A percentile compares a stretch with the other conserved stretches of the same genome.
phyloP scores from a whole-genome alignment of 2,113 vertebrate species.

The Thamnaconus septentrionalis region DNA sequence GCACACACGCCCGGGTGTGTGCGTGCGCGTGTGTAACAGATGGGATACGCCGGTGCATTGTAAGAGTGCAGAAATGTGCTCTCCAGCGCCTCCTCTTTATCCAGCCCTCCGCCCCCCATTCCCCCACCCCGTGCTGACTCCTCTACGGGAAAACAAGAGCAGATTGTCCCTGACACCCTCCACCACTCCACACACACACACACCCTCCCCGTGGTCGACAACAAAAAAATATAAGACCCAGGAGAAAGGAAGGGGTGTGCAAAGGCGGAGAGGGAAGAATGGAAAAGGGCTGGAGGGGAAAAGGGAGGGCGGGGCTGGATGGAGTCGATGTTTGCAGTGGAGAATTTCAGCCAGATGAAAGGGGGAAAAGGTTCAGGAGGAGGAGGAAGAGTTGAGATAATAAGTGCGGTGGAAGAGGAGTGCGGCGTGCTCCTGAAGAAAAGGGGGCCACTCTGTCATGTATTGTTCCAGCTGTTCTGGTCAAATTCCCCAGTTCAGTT shows the following conservation, averaged over 20 bases:
- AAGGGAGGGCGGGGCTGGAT: constrained; percentile 75
- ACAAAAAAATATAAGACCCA: constrained; percentile 14
- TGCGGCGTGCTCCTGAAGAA: background rate
- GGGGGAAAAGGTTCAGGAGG: constrained; percentile 76
- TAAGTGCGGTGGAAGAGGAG: background rate
- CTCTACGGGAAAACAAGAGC: constrained; percentile 84
- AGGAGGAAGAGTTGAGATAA: constrained; percentile 64
- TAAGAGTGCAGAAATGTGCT: constrained; percentile 86
- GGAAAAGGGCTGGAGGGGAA: constrained; percentile 68
- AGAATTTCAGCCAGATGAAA: constrained; percentile 85
- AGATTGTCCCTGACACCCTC: constrained; percentile 80
- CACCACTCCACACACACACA: constrained; percentile 17
- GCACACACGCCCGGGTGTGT: constrained; percentile 26
- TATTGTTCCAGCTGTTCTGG: too few relatives aligned
- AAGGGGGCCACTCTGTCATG: background rate
- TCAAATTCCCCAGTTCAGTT: too few relatives aligned
- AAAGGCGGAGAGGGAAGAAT: constrained; percentile 27
- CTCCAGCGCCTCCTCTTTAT: constrained; percentile 80
- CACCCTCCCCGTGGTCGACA: constrained; percentile 40
- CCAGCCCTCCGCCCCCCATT: constrained; percentile 27
- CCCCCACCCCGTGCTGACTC: constrained; percentile 81
- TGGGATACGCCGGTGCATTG: constrained; percentile 89
- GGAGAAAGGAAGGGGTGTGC: constrained; percentile 42
- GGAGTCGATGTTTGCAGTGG: constrained; percentile 87
- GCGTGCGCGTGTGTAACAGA: constrained; percentile 80